phyloP scores from a whole-genome alignment of 1,140 invertebrate species.

The Caenorhabditis tropicalis region DNA sequence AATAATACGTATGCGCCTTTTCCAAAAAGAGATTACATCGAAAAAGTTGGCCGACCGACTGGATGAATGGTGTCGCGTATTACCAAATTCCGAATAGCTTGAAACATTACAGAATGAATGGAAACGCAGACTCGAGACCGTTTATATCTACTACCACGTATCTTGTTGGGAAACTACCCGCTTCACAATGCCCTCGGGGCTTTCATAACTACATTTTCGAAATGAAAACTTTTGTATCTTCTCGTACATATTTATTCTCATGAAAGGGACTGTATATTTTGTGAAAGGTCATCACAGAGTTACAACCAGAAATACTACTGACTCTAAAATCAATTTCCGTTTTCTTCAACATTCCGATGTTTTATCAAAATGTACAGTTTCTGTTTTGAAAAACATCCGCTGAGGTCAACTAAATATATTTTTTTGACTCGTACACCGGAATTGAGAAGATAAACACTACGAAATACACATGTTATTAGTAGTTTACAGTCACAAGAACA shows the following conservation, averaged over 20 bases:
- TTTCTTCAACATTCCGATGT: no score
- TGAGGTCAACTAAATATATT: neutral
- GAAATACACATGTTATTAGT: neutral
- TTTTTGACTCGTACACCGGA: neutral
- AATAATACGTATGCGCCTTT: conserved; percentile 22
- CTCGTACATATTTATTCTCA: no score
- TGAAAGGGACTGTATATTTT: no score
- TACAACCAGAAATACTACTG: no score
- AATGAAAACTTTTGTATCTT: conserved; percentile 2
- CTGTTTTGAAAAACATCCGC: neutral
- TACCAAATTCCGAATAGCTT: conserved; percentile 41
- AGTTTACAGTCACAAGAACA: no score
- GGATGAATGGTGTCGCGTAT: conserved; percentile 31
- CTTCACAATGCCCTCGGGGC: conserved; percentile 8
- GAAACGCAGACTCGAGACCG: conserved; percentile 34
- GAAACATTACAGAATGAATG: neutral
- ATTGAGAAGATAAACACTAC: neutral
- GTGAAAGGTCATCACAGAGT: no score
- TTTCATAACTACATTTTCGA: conserved; percentile 33
- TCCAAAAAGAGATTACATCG: conserved; percentile 35
- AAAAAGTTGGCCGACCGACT: conserved; percentile 41
- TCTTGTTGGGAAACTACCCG: neutral
- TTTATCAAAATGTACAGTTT: no score
- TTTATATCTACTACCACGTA: conserved; percentile 34
- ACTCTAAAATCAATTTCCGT: no score